Percentiles rank a stretch among this genome's conserved stretches.
These are phyloP conservation scores for Apamea epomidion DNA, from an alignment of 2,888 invertebrate species.

Conservation along the genomic window DNA sequence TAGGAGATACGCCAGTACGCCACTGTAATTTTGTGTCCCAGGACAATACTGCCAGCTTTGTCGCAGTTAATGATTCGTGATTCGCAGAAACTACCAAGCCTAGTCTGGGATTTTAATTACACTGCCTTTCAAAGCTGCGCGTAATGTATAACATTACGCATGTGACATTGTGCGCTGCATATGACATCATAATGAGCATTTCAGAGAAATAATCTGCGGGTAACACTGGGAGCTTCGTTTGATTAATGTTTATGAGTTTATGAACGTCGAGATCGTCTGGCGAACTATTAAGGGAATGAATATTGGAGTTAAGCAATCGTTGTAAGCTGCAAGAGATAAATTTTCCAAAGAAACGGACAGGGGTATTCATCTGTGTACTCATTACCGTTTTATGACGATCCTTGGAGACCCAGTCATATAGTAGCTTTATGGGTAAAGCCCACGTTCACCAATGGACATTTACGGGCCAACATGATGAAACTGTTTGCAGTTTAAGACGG, in stretches of 20 bases:
- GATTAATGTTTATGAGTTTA: slow-evolving; percentile 2
- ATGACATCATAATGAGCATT: slow-evolving; percentile 46
- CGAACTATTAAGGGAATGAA: slow-evolving; percentile 2
- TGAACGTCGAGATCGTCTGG: background rate
- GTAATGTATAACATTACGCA: slow-evolving; percentile 39
- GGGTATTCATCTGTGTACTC: slow-evolving; percentile 1
- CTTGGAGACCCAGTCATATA: slow-evolving; percentile 17
- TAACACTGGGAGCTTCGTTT: slow-evolving; percentile 6
- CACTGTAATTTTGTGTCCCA: slow-evolving; percentile 30
- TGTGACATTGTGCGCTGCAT: slow-evolving; percentile 41
- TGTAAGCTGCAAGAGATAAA: background rate
- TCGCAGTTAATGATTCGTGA: slow-evolving; percentile 66
- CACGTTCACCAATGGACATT: slow-evolving; percentile 37
- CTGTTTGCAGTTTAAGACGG: slow-evolving; percentile 55
- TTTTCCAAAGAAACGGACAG: background rate
- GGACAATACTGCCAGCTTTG: slow-evolving; percentile 53
- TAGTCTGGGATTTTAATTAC: slow-evolving; percentile 67
- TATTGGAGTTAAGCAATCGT: background rate
- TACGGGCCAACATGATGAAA: slow-evolving; percentile 57
- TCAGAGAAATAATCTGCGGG: slow-evolving; percentile 19
- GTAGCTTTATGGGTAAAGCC: slow-evolving; percentile 17
- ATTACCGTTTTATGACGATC: slow-evolving; percentile 26
- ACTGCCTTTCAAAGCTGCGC: slow-evolving; percentile 28
- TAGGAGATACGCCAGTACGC: slow-evolving; percentile 41
- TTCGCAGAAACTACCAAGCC: slow-evolving; percentile 70